These are phyloP conservation scores for Amphiduros pacificus DNA, from an alignment of 2,888 invertebrate species.

Conservation along the genomic window DNA sequence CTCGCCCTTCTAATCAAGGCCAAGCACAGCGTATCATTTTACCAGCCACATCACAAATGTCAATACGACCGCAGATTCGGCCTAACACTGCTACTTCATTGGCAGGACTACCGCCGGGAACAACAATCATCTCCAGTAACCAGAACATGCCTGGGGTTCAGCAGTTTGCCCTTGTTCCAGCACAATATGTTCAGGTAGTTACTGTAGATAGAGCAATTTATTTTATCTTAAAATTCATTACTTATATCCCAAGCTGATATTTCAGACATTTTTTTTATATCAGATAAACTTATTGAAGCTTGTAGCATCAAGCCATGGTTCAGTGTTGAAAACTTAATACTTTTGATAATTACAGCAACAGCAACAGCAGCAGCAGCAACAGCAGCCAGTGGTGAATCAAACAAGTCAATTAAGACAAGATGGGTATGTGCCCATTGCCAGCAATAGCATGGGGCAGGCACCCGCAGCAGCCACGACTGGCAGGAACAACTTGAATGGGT, in stretches of 20 bases:
- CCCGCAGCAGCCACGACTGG: slow-evolving; percentile 1
- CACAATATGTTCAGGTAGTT: slow-evolving; percentile 63
- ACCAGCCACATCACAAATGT: slow-evolving; percentile 38
- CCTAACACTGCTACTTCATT: slow-evolving; percentile 36
- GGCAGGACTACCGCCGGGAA: slow-evolving; percentile 46
- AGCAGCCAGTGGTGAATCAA: background rate
- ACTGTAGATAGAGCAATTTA: background rate
- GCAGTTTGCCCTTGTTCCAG: slow-evolving; percentile 66
- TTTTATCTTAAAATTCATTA: no score
- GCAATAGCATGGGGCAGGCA: background rate
- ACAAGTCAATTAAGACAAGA: slow-evolving; percentile 1
- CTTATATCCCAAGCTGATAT: no score
- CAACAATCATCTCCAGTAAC: slow-evolving; percentile 50
- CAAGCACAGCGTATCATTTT: slow-evolving; percentile 44
- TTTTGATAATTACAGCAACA: slow-evolving; percentile 4
- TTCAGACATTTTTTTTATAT: no score
- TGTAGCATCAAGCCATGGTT: no score
- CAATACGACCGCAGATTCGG: slow-evolving; percentile 39
- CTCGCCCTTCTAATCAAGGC: slow-evolving; percentile 17
- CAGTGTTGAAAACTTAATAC: no score
- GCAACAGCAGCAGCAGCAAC: background rate
- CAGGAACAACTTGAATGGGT: no score
- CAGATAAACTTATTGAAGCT: no score
- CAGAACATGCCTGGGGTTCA: slow-evolving; percentile 51
- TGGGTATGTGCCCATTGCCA: slow-evolving; percentile 11